Percentiles rank a stretch among this genome's conserved stretches.
Evolutionary conservation across 2,797 vertebrate genomes (phyloP).

Genomic region (Carduelis carduelis): DNA sequence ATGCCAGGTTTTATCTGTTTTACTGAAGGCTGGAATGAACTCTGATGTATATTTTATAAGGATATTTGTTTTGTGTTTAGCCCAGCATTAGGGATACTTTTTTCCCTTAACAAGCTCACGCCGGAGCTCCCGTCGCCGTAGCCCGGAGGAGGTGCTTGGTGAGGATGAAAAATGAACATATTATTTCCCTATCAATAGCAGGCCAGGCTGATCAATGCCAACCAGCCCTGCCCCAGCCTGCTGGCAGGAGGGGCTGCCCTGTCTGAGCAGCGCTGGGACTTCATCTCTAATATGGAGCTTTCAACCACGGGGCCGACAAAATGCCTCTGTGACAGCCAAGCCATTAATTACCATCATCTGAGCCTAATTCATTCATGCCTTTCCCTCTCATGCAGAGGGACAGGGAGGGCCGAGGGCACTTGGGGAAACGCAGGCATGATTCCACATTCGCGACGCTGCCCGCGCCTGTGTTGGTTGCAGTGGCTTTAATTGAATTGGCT

Average conservation of each 20-base stretch:
- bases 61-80: constrained; percentile 68
- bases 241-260: background rate
- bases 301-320: constrained; percentile 66
- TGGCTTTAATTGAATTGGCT: constrained; percentile 90
- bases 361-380: constrained; percentile 82
- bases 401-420: constrained; percentile 81
- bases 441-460: constrained; percentile 81
- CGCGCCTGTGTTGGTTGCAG: constrained; percentile 83
- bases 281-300: constrained; percentile 64
- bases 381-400: constrained; percentile 80
- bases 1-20: constrained; percentile 35
- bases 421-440: constrained; percentile 82
- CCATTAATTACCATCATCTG: constrained; percentile 83
- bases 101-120: constrained; percentile 49
- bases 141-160: constrained; percentile 66
- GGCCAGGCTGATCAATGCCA: constrained; percentile 64
- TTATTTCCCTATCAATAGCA: constrained; percentile 73
- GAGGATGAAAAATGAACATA: constrained; percentile 75
- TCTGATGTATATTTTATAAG: constrained; percentile 69
- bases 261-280: constrained; percentile 52
- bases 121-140: constrained; percentile 43
- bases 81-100: constrained; percentile 11
- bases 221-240: background rate
- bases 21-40: constrained; percentile 53
- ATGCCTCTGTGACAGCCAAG: constrained; percentile 80